A percentile compares a stretch with the other conserved stretches of the same genome.
phyloP scores from a whole-genome alignment of 2,797 vertebrate genomes.

The Spinus pinus region DNA sequence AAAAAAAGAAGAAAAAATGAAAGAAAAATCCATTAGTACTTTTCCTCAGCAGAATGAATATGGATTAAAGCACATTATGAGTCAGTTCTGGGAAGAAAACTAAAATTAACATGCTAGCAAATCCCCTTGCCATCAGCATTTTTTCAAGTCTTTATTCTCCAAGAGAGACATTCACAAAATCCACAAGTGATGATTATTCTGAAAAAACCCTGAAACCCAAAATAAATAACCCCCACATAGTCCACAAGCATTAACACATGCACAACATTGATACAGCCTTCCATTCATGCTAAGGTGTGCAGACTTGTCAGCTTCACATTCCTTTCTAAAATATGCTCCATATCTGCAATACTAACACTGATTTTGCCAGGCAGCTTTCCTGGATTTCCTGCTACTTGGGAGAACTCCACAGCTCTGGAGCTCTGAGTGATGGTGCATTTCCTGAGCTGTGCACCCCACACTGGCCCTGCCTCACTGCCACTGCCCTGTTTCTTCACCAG shows the following conservation, averaged over 20 bases:
- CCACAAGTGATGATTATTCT: neutral
- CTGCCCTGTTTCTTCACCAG: neutral
- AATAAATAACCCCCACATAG: neutral
- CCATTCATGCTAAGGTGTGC: neutral
- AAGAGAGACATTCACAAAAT: neutral
- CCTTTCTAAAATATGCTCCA: neutral
- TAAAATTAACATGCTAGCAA: neutral
- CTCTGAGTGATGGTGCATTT: fast-evolving
- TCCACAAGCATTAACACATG: neutral
- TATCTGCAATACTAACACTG: neutral
- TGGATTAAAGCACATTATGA: neutral
- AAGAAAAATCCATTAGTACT: neutral
- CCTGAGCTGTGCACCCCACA: neutral
- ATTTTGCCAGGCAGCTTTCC: neutral
- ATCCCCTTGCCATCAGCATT: neutral
- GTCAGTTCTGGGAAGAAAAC: constrained; percentile 8
- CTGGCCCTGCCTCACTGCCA: neutral
- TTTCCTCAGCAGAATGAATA: neutral
- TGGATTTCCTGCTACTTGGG: neutral
- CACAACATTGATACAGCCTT: neutral
- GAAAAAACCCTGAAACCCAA: neutral
- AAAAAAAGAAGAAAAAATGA: neutral
- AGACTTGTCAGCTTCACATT: neutral
- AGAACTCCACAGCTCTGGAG: fast-evolving
- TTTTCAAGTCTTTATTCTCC: constrained; percentile 12